Conservation (phyloP, 1,140 invertebrate genomes). For the Bursaphelenchus mucronatus region DNA sequence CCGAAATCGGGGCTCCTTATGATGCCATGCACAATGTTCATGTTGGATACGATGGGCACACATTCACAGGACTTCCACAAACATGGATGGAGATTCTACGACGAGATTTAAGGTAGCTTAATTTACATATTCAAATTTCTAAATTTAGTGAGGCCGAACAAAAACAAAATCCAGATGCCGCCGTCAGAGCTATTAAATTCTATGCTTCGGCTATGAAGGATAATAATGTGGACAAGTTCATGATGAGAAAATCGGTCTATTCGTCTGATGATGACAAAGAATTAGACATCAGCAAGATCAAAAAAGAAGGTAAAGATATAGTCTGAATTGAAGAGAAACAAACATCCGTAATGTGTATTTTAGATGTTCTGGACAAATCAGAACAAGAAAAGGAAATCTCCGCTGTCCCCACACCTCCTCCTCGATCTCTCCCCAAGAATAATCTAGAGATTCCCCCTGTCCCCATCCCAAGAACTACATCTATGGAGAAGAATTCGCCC, state of each 20-base stretch:
- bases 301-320: constrained; percentile 1
- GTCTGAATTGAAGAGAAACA: neutral
- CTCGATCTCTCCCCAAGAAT: neutral
- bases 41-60: constrained; percentile 58
- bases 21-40: constrained; percentile 57
- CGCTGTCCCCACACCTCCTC: neutral
- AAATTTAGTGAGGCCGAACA: constrained; percentile 56
- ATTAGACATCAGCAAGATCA: constrained; percentile 6
- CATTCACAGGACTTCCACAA: constrained; percentile 54
- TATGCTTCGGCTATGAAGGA: constrained; percentile 54
- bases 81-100: constrained; percentile 56
- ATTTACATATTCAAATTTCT: constrained; percentile 11
- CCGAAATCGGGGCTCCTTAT: constrained; percentile 54
- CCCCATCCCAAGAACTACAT: constrained; percentile 1
- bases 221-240: constrained; percentile 55
- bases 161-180: constrained; percentile 55
- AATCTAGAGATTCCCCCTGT: neutral
- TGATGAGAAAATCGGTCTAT: constrained; percentile 57
- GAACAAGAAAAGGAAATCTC: neutral
- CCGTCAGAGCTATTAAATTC: constrained; percentile 57
- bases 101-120: constrained; percentile 46
- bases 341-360: neutral
- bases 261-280: constrained; percentile 47
- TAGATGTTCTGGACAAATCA: neutral
- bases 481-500: constrained; percentile 1